These are phyloP conservation scores for Eretmochelys imbricata DNA, from an alignment of 2,113 vertebrate genomes.

Conservation along the genomic window DNA sequence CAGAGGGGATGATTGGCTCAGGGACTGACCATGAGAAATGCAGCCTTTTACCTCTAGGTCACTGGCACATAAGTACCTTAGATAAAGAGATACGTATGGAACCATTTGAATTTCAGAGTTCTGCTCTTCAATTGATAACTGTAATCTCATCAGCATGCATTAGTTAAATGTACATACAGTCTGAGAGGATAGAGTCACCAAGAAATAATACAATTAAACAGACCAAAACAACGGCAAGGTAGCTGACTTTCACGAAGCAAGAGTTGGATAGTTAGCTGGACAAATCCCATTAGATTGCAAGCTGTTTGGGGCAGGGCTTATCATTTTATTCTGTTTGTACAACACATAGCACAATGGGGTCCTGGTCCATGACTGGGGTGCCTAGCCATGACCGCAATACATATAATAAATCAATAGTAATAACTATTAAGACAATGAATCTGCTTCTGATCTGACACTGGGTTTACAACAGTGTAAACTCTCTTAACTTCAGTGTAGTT, in stretches of 20 bases:
- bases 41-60: fast-evolving
- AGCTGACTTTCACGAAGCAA: not conserved
- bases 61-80: not conserved
- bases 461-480: not conserved
- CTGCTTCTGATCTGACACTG: not conserved
- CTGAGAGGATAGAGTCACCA: not conserved
- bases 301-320: not conserved
- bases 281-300: not conserved
- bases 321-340: not conserved
- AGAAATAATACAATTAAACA: not conserved
- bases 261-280: not conserved
- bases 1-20: not conserved
- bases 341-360: not conserved
- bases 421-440: not conserved
- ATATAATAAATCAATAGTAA: not conserved
- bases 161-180: not conserved
- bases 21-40: fast-evolving
- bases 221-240: not conserved
- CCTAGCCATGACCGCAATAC: not conserved
- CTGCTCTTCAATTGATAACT: not conserved
- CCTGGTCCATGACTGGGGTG: not conserved
- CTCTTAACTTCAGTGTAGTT: not conserved
- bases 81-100: not conserved
- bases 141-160: not conserved
- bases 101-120: not conserved